Evolutionary conservation across 2,113 vertebrate genomes (phyloP).

Genomic region (Alligator sinensis): DNA sequence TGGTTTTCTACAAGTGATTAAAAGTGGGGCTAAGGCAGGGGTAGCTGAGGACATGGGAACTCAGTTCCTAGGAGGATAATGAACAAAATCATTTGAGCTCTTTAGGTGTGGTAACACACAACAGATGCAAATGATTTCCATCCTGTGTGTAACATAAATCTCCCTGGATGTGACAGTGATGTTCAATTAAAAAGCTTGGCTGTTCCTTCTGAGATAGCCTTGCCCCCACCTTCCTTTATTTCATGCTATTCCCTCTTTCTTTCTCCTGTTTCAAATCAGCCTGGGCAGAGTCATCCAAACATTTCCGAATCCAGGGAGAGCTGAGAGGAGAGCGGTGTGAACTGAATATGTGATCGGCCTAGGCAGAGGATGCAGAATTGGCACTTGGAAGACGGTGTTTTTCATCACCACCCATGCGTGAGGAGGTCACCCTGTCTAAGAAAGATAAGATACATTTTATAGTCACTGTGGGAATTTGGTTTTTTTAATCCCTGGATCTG

Average conservation of each 20-base stretch:
- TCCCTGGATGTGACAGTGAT: not conserved
- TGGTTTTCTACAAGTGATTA: not conserved
- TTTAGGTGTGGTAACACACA: not conserved
- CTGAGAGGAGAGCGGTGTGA: accelerated
- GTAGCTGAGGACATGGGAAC: not conserved
- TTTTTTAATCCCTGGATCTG: not conserved
- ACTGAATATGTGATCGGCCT: not conserved
- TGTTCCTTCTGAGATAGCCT: not conserved
- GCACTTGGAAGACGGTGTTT: not conserved
- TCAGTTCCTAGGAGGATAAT: not conserved
- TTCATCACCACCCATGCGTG: not conserved
- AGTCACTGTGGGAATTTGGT: not conserved
- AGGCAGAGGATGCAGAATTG: not conserved
- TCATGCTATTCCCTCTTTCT: not conserved
- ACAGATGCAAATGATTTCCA: not conserved
- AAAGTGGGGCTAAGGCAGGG: not conserved
- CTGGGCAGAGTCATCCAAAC: accelerated
- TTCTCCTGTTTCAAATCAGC: not conserved
- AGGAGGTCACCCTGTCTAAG: not conserved
- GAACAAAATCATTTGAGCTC: not conserved
- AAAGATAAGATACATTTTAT: not conserved
- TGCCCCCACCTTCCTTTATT: too few relatives aligned
- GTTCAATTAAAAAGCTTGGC: not conserved
- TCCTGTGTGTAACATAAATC: not conserved
- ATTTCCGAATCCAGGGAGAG: not conserved